Percentiles rank a stretch among this genome's conserved stretches.
Conservation (phyloP, 2,113 vertebrate species). For the Plestiodon gilberti region DNA sequence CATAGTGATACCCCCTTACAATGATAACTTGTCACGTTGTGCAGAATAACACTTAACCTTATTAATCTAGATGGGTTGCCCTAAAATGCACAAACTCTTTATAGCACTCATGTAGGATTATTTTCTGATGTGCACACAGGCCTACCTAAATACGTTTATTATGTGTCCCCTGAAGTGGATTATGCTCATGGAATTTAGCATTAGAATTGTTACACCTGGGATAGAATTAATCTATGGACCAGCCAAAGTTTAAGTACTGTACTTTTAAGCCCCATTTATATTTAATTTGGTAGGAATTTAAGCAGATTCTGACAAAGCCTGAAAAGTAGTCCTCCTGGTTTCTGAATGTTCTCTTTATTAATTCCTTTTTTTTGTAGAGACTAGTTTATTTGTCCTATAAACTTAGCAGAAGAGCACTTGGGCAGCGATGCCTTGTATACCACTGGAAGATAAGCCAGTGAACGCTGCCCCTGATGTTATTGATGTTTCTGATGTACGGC, state of each 20-base stretch:
- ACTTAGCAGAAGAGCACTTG: too few species aligned
- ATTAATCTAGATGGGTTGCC: neutral
- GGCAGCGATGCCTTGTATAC: too few species aligned
- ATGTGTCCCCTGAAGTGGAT: neutral
- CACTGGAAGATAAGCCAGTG: too few species aligned
- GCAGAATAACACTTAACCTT: neutral
- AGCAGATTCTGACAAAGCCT: neutral
- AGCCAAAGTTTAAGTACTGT: neutral
- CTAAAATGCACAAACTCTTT: too few species aligned
- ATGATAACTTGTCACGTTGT: neutral
- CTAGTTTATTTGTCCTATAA: too few species aligned
- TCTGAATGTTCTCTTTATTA: too few species aligned
- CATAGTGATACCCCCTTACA: neutral
- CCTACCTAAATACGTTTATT: neutral
- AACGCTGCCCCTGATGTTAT: too few species aligned
- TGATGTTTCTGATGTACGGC: too few species aligned
- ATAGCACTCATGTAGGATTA: neutral
- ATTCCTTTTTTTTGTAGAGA: too few species aligned
- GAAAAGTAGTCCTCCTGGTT: too few species aligned
- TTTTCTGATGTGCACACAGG: neutral
- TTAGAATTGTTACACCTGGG: neutral
- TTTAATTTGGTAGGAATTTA: neutral
- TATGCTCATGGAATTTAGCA: neutral
- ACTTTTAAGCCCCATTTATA: neutral
- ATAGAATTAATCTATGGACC: neutral